Base-by-base conservation (phyloP, 2,888 invertebrate species). In the Rhorus exstirpatorius region DNA sequence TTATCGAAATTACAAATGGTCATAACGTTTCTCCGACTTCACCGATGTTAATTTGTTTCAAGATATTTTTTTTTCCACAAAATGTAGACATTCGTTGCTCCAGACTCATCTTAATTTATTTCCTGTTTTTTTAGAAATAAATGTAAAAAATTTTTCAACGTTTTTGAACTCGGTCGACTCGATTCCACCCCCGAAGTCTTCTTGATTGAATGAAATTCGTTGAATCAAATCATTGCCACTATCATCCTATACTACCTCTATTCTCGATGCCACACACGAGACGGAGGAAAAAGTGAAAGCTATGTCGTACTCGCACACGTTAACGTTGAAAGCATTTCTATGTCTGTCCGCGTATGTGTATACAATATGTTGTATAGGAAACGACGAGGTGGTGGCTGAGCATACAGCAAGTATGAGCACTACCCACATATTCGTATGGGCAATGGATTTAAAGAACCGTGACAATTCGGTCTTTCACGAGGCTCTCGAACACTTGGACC, bases 251-350 rank as follows among this genome's bases (percentile, higher is more conserved):
- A 21, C 58, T 24, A 17, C 12, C n/a, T 65, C 35, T 41, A 24
- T 70, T 55, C 14, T 35, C 55, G 68, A 55, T 41, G 55, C 46
- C 17, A 44, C 24, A n/a, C 6, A 63, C 55, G 35, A n/a, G 38
- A 68, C 41, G 17, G 21, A 19, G 61, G 4, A 65, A 79, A 80
- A 80, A 80, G 80, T 75, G 75, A 75, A 80, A 80, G 75, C 63
- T 55, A 31, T 17, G 35, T 63, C 24, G 53, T 41, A 46, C 24
- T 46, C 21, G 41, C 31, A 35, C 12, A 12, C n/a, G 35, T 44
- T 58, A 58, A 55, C 24, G 75, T 24, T 75, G 70, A 80, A 80
- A 80, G 75, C 80, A 80, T 80, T 80, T 75, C 80, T 75, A 38
- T 80, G 80, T 70, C 63, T 63, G 55, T n/a, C 24, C 8, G n/a